Percentiles rank a stretch among this genome's conserved stretches.
Evolutionary conservation across 2,797 vertebrate genomes (phyloP).

Genomic region (Alauda arvensis): DNA sequence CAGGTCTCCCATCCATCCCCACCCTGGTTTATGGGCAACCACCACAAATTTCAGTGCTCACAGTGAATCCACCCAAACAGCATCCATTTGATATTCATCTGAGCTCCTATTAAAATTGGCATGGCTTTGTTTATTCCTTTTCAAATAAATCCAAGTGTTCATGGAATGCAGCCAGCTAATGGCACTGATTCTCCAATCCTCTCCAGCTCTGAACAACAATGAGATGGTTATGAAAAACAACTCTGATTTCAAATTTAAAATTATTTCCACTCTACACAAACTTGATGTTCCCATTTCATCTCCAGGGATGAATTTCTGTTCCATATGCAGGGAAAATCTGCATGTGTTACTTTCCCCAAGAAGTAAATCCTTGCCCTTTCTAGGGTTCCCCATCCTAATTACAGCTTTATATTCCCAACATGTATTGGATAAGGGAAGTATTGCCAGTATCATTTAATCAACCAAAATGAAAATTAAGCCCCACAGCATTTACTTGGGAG

Average conservation of each 20-base stretch:
- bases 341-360: neutral
- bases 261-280: neutral
- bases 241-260: neutral
- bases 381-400: neutral
- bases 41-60: neutral
- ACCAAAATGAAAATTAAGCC: neutral
- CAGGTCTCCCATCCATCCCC: accelerated
- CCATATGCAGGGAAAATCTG: neutral
- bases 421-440: neutral
- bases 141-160: neutral
- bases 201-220: neutral
- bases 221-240: neutral
- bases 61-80: neutral
- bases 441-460: neutral
- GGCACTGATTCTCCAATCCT: neutral
- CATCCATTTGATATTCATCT: neutral
- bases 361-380: neutral
- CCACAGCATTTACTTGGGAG: neutral
- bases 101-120: neutral
- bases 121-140: neutral
- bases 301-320: neutral
- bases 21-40: neutral
- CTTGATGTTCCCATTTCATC: neutral
- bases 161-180: neutral
- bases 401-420: neutral